Evolutionary conservation across 92 coral and sea anemone species (phyloP).

Genomic region (Paramuricea clavata): DNA sequence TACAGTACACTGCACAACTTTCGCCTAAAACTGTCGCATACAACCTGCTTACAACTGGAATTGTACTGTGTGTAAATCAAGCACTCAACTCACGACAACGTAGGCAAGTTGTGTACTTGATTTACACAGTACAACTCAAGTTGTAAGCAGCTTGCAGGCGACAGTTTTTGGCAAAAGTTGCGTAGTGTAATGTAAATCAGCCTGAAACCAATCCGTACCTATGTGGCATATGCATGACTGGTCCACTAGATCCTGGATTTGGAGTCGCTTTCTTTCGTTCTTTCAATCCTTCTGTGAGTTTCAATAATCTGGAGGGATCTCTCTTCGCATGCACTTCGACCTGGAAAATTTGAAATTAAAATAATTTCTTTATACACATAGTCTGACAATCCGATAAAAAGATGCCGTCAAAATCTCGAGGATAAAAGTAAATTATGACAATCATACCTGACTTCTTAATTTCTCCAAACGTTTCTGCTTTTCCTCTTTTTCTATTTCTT

Average conservation of each 20-base stretch:
- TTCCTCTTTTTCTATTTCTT: slow-evolving; percentile 79
- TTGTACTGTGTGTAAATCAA: too few species aligned
- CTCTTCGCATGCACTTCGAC: slow-evolving; percentile 91
- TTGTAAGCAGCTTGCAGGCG: too few species aligned
- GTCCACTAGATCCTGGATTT: slow-evolving; percentile 67
- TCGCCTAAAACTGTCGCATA: too few species aligned
- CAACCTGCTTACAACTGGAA: too few species aligned
- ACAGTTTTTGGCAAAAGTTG: too few species aligned
- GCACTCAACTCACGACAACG: too few species aligned
- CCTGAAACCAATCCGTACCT: slow-evolving; percentile 64
- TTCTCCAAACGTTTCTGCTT: slow-evolving; percentile 91
- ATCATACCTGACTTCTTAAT: slow-evolving; percentile 86
- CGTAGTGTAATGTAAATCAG: background rate
- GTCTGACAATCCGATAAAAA: background rate
- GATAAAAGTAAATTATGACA: background rate
- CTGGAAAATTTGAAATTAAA: slow-evolving; percentile 42
- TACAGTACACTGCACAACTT: too few species aligned
- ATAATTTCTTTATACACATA: too few species aligned
- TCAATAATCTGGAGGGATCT: slow-evolving; percentile 94
- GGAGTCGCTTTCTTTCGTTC: slow-evolving; percentile 87
- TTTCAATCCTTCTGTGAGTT: slow-evolving; percentile 90
- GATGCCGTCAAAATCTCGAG: background rate
- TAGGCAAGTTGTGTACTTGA: too few species aligned
- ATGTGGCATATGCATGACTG: slow-evolving; percentile 90
- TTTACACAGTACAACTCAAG: too few species aligned